Conservation (phyloP, 2,888 invertebrate genomes). For the Erebia palarica region DNA sequence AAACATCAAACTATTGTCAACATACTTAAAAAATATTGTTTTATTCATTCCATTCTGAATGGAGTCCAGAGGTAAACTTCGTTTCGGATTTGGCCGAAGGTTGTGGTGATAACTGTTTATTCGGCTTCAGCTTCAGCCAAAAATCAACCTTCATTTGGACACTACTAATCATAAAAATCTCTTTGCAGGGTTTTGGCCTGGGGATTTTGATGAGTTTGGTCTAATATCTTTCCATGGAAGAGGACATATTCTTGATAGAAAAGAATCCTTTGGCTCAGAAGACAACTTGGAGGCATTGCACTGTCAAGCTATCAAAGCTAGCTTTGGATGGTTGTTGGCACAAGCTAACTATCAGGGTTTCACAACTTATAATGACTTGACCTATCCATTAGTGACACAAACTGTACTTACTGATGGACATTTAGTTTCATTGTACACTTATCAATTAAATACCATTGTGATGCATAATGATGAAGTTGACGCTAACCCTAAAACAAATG, state of each 20-base stretch:
- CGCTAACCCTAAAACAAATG: slow-evolving; percentile 87
- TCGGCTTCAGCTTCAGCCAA: too few species aligned
- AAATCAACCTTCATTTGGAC: too few species aligned
- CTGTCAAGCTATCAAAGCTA: slow-evolving; percentile 88
- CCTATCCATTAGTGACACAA: slow-evolving; percentile 95
- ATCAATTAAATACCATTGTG: slow-evolving; percentile 94
- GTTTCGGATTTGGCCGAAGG: too few species aligned
- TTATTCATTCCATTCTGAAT: too few species aligned
- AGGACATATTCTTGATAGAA: slow-evolving; percentile 80
- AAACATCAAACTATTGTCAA: too few species aligned
- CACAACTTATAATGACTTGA: slow-evolving; percentile 93
- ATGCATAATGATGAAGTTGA: slow-evolving; percentile 84
- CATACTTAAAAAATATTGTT: too few species aligned
- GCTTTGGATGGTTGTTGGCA: slow-evolving; percentile 90
- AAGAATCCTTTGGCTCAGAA: slow-evolving; percentile 72
- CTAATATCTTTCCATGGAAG: slow-evolving; percentile 88
- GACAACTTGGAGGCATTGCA: slow-evolving; percentile 85
- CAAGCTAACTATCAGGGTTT: slow-evolving; percentile 94
- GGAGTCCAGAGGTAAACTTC: too few species aligned
- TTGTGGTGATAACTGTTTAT: too few species aligned
- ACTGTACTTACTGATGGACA: slow-evolving; percentile 94
- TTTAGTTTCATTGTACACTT: slow-evolving; percentile 92
- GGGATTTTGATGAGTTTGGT: slow-evolving; percentile 89
- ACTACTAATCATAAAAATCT: neutral
- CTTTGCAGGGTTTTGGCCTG: slow-evolving; percentile 90